Base-by-base conservation (phyloP, 2,113 vertebrate species). In the Narcine bancroftii region DNA sequence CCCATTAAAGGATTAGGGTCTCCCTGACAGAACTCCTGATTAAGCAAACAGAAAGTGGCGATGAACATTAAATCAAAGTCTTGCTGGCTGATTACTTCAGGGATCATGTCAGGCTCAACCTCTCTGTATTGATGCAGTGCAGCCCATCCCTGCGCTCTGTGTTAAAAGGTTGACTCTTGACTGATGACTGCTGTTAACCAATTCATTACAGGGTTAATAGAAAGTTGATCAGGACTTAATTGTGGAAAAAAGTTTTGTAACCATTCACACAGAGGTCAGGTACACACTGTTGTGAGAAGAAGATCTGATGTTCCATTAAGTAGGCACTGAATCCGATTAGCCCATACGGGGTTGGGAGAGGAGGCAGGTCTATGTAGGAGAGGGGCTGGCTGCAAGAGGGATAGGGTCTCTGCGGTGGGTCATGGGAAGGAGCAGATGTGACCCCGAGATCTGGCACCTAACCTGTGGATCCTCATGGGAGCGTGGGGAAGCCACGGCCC, bases 1-100 rank as follows among this genome's bases (percentile, higher is more conserved):
- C 93, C 96, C 96, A 96, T 97, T 97, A 97, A 96, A 93, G 96
- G 96, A 96, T 97, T 96, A 97, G 87, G 89, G 92, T 71, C 92
- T 93, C 93, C 93, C 93, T 94, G 95, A 94, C 76, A 92, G 93
- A 94, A 94, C 93, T 76, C 93, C 93, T 94, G 94, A 92, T 24
- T 66, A 89, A 89, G 85, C 63, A 65, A 39, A 65, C n/a, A 56
- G 85, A 65, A 89, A 92, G 94, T 93, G 89, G 81, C 92, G 94
- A 93, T 93, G 92, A 93, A 95, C 93, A 94, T 93, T 96, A 96
- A 96, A 96, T 96, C 96, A 96, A 33, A 79, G 92, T 87, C 93
- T 93, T 73, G 76, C 93, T 47, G 39, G 94, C 95, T 95, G 94
- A 94, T 95, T 95, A 96, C 95, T 95, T 94, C 93, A 93, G 93